These are phyloP conservation scores for Orthosia cruda DNA, from an alignment of 2,888 invertebrate species.

Conservation along the genomic window DNA sequence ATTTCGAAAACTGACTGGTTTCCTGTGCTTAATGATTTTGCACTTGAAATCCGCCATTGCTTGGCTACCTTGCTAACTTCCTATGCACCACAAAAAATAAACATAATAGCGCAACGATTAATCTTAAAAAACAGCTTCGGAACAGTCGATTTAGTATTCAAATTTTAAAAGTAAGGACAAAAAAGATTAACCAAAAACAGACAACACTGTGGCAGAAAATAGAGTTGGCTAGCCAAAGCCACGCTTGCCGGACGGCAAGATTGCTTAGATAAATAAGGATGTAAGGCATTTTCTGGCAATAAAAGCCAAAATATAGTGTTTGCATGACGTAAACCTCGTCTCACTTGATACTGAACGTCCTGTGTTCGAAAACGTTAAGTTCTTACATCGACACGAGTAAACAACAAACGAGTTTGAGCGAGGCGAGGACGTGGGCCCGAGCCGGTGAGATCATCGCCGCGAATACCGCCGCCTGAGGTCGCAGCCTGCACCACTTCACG, in stretches of 20 bases:
- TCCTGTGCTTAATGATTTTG: conserved; percentile 78
- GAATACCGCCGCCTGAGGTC: conserved; percentile 88
- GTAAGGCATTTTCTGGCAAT: conserved; percentile 39
- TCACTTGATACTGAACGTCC: conserved; percentile 81
- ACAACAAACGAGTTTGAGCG: conserved; percentile 90
- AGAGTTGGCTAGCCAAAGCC: conserved; percentile 3
- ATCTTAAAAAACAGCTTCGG: conserved; percentile 32
- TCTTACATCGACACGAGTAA: conserved; percentile 87
- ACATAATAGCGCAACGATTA: conserved; percentile 38
- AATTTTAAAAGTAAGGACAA: conserved; percentile 24
- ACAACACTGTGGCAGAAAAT: conserved; percentile 34
- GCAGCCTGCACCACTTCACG: conserved; percentile 87
- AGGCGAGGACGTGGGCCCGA: conserved; percentile 89
- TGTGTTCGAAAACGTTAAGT: conserved; percentile 85
- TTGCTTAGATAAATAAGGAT: conserved; percentile 49
- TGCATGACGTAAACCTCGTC: conserved; percentile 83
- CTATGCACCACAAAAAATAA: conserved; percentile 73
- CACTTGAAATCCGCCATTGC: conserved; percentile 71
- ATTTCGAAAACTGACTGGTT: conserved; percentile 60
- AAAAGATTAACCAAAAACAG: conserved; percentile 17
- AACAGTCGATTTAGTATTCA: conserved; percentile 12
- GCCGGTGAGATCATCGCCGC: conserved; percentile 89
- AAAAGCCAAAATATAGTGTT: conserved; percentile 67
- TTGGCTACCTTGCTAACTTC: conserved; percentile 74
- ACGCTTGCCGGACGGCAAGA: conserved; percentile 1